Evolutionary conservation across 2,888 invertebrate genomes (phyloP).

Genomic region (Formica aserva): DNA sequence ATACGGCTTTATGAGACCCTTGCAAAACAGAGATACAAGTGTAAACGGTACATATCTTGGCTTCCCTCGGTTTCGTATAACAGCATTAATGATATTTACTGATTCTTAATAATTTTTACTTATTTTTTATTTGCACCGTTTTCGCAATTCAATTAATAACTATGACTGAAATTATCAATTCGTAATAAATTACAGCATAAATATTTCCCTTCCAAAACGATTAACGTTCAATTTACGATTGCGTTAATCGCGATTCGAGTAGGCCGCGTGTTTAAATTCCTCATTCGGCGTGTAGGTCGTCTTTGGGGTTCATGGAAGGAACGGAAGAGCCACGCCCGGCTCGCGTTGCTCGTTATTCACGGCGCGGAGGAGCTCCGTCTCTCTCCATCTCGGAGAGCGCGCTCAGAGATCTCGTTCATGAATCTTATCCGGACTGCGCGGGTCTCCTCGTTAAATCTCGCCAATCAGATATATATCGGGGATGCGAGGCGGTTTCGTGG

Average conservation of each 20-base stretch:
- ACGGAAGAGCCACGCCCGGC: constrained; percentile 60
- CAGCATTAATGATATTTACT: neutral
- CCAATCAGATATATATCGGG: constrained; percentile 73
- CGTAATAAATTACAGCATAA: neutral
- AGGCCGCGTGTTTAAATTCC: constrained; percentile 20
- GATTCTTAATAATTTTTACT: neutral
- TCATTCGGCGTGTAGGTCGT: constrained; percentile 33
- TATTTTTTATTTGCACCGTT: neutral
- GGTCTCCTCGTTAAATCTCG: constrained; percentile 81
- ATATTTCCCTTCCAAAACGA: neutral
- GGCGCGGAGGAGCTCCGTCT: constrained; percentile 32
- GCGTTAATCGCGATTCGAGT: neutral
- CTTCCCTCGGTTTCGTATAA: neutral
- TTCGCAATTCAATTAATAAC: neutral
- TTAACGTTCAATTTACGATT: neutral
- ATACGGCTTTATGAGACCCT: constrained; percentile 66
- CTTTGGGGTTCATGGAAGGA: constrained; percentile 53
- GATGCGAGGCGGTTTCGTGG: constrained; percentile 62
- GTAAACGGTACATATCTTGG: neutral
- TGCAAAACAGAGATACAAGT: neutral
- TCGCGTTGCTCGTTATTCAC: constrained; percentile 70
- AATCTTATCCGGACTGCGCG: constrained; percentile 79
- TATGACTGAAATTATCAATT: neutral
- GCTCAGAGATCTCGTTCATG: constrained; percentile 79
- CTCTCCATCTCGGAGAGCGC: constrained; percentile 15